These are phyloP conservation scores for Heliconius himera DNA, from an alignment of 1,140 invertebrate species.

Conservation along the genomic window DNA sequence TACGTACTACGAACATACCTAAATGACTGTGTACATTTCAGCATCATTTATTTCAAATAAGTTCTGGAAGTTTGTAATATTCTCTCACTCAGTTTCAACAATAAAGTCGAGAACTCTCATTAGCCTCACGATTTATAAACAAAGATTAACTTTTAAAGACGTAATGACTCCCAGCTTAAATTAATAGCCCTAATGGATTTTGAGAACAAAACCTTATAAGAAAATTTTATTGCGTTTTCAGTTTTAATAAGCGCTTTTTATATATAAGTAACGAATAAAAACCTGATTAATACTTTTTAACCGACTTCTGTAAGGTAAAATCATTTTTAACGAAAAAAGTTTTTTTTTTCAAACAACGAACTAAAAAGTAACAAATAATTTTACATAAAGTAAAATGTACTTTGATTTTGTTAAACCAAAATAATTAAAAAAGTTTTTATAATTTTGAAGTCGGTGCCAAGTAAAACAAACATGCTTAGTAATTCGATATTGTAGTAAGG, in stretches of 20 bases:
- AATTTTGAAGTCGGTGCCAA: no score
- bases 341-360: no score
- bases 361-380: no score
- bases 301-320: no score
- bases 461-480: no score
- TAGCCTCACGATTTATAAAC: conserved; percentile 53
- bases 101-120: conserved; percentile 54
- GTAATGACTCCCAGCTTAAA: conserved; percentile 35
- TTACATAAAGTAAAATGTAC: no score
- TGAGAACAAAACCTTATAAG: conserved; percentile 13
- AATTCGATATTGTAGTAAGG: no score
- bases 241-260: not conserved
- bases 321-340: no score
- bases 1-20: conserved; percentile 42
- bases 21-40: conserved; percentile 50
- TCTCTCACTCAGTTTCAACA: conserved; percentile 49
- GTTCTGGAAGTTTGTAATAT: conserved; percentile 52
- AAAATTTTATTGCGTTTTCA: conserved; percentile 4
- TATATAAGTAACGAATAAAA: no score
- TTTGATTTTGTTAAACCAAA: no score
- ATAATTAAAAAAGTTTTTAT: no score
- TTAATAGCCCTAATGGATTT: conserved; percentile 37
- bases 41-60: conserved; percentile 52
- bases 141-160: conserved; percentile 48
- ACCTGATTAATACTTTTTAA: no score